Conservation (phyloP, 2,113 vertebrate genomes). For the Vicugna pacos region DNA sequence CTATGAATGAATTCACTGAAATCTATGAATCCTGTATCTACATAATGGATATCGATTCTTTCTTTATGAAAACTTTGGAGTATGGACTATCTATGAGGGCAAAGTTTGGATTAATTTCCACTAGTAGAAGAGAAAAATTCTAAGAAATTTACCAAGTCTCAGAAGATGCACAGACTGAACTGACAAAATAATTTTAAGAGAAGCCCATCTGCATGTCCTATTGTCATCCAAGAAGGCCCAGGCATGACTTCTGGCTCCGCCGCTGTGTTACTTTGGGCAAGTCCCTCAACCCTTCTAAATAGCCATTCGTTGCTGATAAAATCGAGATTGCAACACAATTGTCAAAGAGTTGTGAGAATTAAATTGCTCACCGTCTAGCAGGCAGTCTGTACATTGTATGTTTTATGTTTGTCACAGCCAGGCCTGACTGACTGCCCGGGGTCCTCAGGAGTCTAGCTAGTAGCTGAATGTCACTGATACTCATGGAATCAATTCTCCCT, state of each 20-base stretch:
- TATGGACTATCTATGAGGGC: not conserved
- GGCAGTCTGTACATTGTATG: not conserved
- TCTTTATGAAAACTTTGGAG: constrained; percentile 60
- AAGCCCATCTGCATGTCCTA: not conserved
- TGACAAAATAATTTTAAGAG: not conserved
- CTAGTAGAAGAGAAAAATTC: not conserved
- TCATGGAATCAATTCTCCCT: not conserved
- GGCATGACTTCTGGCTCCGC: not conserved
- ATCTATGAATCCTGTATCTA: not conserved
- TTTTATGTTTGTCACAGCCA: not conserved
- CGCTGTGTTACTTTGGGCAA: not conserved
- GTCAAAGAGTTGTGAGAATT: not conserved
- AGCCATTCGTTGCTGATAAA: not conserved
- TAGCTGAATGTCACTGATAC: not conserved
- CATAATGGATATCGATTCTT: constrained; percentile 38
- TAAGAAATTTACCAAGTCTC: not conserved
- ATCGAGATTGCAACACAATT: fast-evolving
- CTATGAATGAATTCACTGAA: constrained; percentile 58
- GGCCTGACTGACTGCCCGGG: not conserved
- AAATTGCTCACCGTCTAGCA: not conserved
- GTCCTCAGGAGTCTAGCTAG: not conserved
- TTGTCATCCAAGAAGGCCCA: not conserved
- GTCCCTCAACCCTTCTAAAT: not conserved
- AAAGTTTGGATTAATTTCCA: constrained; percentile 31
- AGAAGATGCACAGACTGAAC: not conserved